Evolutionary conservation across 2,888 invertebrate genomes (phyloP).

Genomic region (Dasypolia templi): DNA sequence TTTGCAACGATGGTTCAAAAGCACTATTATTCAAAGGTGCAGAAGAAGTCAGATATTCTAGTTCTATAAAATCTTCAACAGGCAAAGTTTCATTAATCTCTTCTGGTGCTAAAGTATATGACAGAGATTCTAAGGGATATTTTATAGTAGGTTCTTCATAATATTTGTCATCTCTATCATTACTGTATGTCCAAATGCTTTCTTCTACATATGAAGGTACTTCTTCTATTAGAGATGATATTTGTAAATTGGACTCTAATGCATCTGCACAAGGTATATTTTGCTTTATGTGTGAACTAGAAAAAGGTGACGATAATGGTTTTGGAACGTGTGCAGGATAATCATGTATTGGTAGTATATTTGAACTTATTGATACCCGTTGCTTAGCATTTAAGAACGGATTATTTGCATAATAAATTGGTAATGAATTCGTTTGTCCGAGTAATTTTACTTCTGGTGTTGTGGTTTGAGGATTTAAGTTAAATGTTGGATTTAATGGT

Average conservation of each 20-base stretch:
- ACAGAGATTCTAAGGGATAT: slow-evolving; percentile 13
- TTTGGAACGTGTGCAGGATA: neutral
- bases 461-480: neutral
- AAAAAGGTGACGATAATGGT: neutral
- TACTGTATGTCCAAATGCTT: neutral
- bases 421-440: neutral
- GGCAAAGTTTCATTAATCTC: neutral
- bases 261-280: neutral
- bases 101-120: slow-evolving; percentile 15
- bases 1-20: neutral
- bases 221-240: neutral
- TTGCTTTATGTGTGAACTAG: neutral
- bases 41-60: neutral
- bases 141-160: neutral
- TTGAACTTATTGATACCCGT: neutral
- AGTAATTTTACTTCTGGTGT: neutral
- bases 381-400: neutral
- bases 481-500: neutral
- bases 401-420: neutral
- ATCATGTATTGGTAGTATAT: neutral
- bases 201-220: neutral
- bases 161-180: neutral
- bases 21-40: neutral
- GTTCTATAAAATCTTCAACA: neutral
- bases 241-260: neutral